phyloP scores from a whole-genome alignment of 2,888 invertebrate species.

The Poecilobothrus nobilitatus region DNA sequence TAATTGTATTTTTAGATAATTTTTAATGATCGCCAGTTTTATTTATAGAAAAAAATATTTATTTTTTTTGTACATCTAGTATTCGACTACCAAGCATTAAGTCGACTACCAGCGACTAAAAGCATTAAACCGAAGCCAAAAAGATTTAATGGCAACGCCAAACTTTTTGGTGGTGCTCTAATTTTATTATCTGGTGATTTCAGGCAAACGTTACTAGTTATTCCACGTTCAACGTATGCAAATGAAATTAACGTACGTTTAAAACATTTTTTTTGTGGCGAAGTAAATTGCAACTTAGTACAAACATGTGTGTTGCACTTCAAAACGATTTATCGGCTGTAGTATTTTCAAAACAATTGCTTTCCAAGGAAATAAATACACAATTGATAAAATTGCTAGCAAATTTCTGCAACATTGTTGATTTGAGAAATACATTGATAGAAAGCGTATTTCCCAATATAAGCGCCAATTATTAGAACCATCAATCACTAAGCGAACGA shows the following conservation, averaged over 20 bases:
- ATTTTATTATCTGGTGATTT: constrained; percentile 31
- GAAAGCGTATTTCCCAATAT: constrained; percentile 16
- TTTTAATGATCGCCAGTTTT: too few species aligned
- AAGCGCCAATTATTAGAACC: constrained; percentile 13
- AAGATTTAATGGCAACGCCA: too few species aligned
- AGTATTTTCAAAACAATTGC: constrained; percentile 20
- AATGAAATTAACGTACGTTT: constrained; percentile 28
- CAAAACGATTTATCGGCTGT: constrained; percentile 20
- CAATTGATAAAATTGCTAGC: constrained; percentile 25
- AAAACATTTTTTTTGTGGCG: constrained; percentile 21
- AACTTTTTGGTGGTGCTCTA: too few species aligned
- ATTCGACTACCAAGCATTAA: too few species aligned
- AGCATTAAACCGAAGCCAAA: too few species aligned
- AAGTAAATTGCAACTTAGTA: constrained; percentile 19
- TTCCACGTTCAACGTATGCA: constrained; percentile 26
- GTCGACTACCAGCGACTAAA: too few species aligned
- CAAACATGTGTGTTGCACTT: constrained; percentile 22
- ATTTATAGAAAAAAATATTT: too few species aligned
- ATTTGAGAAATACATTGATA: constrained; percentile 17
- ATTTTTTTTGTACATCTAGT: too few species aligned
- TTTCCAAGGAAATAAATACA: constrained; percentile 23
- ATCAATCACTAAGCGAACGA: constrained; percentile 15
- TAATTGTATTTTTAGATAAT: too few species aligned
- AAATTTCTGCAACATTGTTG: constrained; percentile 19
- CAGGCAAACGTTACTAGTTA: constrained; percentile 29